Conservation (phyloP, 2,888 invertebrate genomes). For the Eupeodes latifasciatus region DNA sequence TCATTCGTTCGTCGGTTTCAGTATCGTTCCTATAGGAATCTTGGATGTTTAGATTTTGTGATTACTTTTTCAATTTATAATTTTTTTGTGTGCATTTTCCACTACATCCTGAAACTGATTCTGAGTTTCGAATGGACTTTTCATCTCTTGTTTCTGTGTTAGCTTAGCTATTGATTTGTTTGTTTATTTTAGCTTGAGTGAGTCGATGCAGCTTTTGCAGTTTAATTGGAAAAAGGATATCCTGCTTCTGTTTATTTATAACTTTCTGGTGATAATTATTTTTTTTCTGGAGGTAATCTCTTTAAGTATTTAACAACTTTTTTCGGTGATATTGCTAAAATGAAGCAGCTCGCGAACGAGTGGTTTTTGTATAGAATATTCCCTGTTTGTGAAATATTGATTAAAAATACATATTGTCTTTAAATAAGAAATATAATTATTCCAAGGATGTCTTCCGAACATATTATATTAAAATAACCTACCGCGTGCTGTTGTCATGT, state of each 20-base stretch:
- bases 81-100: slow-evolving; percentile 23
- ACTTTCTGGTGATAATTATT: slow-evolving; percentile 38
- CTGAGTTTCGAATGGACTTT: slow-evolving; percentile 33
- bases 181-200: slow-evolving; percentile 63
- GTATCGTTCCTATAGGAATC: slow-evolving; percentile 51
- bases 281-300: neutral
- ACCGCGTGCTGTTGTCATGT: no score
- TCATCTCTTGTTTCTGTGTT: slow-evolving; percentile 49
- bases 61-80: slow-evolving; percentile 60
- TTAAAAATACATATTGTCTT: no score
- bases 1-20: slow-evolving; percentile 46
- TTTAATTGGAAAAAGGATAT: slow-evolving; percentile 70
- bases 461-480: no score
- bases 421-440: no score
- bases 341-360: no score
- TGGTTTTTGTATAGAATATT: neutral
- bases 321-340: neutral
- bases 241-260: slow-evolving; percentile 40
- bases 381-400: no score
- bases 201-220: slow-evolving; percentile 57
- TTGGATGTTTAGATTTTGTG: slow-evolving; percentile 63
- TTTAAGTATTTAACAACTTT: slow-evolving; percentile 3
- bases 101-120: slow-evolving; percentile 16
- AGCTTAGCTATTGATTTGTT: slow-evolving; percentile 66
- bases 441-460: no score